A percentile compares a stretch with the other conserved stretches of the same genome.
phyloP scores from a whole-genome alignment of 2,888 invertebrate genomes.

The Endomychus coccineus region DNA sequence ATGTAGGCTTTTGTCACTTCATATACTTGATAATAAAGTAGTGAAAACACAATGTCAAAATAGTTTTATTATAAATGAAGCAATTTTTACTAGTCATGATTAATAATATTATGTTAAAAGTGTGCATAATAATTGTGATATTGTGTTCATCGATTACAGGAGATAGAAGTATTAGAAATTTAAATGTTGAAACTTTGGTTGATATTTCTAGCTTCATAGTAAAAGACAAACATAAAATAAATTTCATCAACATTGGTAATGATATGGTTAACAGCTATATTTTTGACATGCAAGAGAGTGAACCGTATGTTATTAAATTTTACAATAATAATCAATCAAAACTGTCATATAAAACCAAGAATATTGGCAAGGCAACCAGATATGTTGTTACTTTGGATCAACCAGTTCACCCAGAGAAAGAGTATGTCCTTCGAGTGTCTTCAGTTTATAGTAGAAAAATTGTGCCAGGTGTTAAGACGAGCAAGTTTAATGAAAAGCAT shows the following conservation, averaged over 20 bases:
- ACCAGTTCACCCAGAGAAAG: background rate
- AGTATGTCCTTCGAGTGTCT: constrained; percentile 2
- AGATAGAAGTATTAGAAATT: constrained; percentile 6
- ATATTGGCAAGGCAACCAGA: background rate
- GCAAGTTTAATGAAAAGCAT: constrained; percentile 9
- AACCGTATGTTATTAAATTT: constrained; percentile 11
- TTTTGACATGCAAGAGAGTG: constrained; percentile 5
- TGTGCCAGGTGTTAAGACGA: constrained; percentile 6
- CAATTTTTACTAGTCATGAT: too few relatives aligned
- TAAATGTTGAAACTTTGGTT: constrained; percentile 4
- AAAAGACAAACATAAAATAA: constrained; percentile 10
- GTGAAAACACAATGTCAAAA: too few relatives aligned
- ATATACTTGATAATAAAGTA: too few relatives aligned
- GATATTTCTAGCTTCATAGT: constrained; percentile 8
- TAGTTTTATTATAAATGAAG: too few relatives aligned
- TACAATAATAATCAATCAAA: background rate
- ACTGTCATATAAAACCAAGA: constrained; percentile 1
- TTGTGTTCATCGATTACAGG: background rate
- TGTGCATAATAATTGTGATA: background rate
- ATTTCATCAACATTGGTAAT: constrained; percentile 4
- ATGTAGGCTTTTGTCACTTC: too few relatives aligned
- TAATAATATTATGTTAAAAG: background rate
- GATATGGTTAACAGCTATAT: constrained; percentile 1
- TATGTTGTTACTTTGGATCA: constrained; percentile 5
- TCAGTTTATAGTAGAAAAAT: constrained; percentile 6